phyloP scores from a whole-genome alignment of 2,797 vertebrate species.

The Labeo calbasu region DNA sequence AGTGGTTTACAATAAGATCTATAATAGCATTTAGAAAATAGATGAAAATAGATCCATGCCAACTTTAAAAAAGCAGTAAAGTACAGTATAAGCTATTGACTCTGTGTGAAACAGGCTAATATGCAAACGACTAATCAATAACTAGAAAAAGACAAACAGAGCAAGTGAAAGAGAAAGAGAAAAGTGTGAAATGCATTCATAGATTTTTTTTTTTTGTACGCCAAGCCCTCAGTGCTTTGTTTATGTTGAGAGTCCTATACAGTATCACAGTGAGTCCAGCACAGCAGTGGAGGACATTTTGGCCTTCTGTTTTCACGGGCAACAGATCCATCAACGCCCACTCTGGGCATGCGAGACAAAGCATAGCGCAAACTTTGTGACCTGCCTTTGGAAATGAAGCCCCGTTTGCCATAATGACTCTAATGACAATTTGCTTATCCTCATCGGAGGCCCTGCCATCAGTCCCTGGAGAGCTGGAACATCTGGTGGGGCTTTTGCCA shows the following conservation, averaged over 20 bases:
- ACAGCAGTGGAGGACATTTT: constrained; percentile 43
- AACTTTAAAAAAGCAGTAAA: background rate
- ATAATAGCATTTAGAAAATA: background rate
- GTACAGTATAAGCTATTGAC: background rate
- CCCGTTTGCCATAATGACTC: constrained; percentile 75
- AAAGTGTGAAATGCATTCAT: background rate
- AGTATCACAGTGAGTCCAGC: constrained; percentile 10
- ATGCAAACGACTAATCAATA: constrained; percentile 67
- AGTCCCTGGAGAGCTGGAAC: constrained; percentile 73
- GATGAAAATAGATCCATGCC: background rate
- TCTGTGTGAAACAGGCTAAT: constrained; percentile 64
- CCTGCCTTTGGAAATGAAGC: constrained; percentile 68
- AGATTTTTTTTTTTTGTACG: background rate
- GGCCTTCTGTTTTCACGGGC: constrained; percentile 50
- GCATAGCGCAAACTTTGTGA: constrained; percentile 71
- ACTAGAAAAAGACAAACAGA: constrained; percentile 53
- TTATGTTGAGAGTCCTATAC: constrained; percentile 22
- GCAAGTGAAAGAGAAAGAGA: background rate
- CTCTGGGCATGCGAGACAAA: constrained; percentile 47
- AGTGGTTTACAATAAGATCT: background rate
- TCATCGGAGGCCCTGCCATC: constrained; percentile 71
- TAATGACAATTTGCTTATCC: constrained; percentile 80
- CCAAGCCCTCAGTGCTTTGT: background rate
- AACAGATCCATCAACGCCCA: constrained; percentile 57
- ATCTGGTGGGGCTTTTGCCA: constrained; percentile 71